Conservation (phyloP, 2,113 vertebrate genomes). For the Poeciliopsis prolifica region DNA sequence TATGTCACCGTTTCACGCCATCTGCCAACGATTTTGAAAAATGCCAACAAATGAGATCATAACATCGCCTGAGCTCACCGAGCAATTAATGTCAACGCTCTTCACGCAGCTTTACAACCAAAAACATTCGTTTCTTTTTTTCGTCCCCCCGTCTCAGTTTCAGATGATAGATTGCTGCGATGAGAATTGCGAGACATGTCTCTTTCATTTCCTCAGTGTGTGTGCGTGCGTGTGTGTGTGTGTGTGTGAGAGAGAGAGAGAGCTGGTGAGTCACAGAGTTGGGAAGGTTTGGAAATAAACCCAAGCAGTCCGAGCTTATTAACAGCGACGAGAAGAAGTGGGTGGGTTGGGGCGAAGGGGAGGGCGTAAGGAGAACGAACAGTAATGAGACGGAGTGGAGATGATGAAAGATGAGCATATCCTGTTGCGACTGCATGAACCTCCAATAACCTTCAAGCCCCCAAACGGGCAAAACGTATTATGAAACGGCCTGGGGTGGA, state of each 20-base stretch:
- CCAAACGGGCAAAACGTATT: neutral
- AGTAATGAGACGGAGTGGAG: conserved; percentile 39
- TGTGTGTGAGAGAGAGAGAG: neutral
- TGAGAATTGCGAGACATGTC: conserved; percentile 9
- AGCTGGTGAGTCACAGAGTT: conserved; percentile 33
- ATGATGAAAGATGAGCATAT: conserved; percentile 39
- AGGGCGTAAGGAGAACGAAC: conserved; percentile 28
- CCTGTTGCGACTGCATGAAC: conserved; percentile 39
- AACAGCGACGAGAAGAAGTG: conserved; percentile 32
- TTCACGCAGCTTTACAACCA: conserved; percentile 21
- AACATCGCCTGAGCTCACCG: conserved; percentile 21
- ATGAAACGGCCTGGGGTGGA: conserved; percentile 13
- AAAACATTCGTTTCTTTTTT: conserved; percentile 1
- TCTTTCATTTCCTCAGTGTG: neutral
- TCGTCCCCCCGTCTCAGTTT: conserved; percentile 3
- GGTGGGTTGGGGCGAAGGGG: conserved; percentile 8
- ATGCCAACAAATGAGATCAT: conserved; percentile 52
- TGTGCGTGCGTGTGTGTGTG: neutral
- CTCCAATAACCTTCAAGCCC: conserved; percentile 38
- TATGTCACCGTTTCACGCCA: conserved; percentile 33
- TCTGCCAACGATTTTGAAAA: conserved; percentile 63
- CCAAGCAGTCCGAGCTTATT: conserved; percentile 39
- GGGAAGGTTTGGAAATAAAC: conserved; percentile 38
- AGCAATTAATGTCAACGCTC: conserved; percentile 24
- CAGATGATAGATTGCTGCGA: conserved; percentile 34